phyloP scores from a whole-genome alignment of 2,113 vertebrate species.

The Neogobius melanostomus region DNA sequence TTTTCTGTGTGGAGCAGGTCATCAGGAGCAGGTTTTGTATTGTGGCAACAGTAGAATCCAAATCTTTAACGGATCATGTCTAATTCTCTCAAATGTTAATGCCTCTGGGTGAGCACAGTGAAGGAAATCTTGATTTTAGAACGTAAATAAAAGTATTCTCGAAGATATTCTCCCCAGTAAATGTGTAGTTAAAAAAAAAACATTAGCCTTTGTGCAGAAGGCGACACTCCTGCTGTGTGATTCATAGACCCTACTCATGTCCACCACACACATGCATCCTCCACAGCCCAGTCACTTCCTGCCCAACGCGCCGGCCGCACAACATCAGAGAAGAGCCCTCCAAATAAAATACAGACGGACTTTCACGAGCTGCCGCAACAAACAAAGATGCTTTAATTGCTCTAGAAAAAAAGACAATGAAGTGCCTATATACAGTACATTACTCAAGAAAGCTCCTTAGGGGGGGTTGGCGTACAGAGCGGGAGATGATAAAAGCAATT shows the following conservation, averaged over 20 bases:
- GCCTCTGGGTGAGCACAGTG: too few species aligned
- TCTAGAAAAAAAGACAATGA: conserved; percentile 23
- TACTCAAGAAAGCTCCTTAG: conserved; percentile 15
- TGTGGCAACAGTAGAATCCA: too few species aligned
- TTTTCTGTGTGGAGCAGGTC: too few species aligned
- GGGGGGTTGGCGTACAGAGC: conserved; percentile 5
- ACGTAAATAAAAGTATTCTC: too few species aligned
- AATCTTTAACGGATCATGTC: too few species aligned
- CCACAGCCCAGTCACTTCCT: conserved; percentile 59
- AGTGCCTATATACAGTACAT: conserved; percentile 7
- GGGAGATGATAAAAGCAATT: conserved; percentile 7
- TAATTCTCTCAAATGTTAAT: too few species aligned
- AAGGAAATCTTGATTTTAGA: too few species aligned
- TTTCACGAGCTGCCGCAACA: conserved; percentile 26
- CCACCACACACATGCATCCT: conserved; percentile 23
- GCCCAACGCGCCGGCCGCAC: conserved; percentile 42
- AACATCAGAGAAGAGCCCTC: conserved; percentile 11
- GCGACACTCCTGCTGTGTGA: conserved; percentile 37
- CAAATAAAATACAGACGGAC: conserved; percentile 46
- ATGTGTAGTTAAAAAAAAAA: too few species aligned
- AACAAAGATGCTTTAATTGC: conserved; percentile 26
- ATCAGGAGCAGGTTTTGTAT: too few species aligned
- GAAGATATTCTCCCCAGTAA: too few species aligned
- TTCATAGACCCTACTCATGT: conserved; percentile 53
- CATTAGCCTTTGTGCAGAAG: conserved; percentile 26